Conservation (phyloP, 2,113 vertebrate species). For the Ovibos moschatus region DNA sequence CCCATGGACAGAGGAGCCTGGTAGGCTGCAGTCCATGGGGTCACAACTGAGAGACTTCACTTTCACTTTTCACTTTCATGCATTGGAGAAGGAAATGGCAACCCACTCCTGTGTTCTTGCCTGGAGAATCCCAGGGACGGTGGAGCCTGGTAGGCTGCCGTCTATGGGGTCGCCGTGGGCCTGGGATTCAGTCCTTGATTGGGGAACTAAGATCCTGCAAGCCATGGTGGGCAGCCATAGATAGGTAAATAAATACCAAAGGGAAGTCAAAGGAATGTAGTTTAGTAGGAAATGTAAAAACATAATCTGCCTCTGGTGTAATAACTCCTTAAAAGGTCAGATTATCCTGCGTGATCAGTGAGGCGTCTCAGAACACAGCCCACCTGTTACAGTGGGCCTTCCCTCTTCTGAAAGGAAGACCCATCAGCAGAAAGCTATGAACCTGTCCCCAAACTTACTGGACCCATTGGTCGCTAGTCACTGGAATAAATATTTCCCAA, state of each 20-base stretch:
- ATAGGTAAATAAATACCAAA: background rate
- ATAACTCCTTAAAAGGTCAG: background rate
- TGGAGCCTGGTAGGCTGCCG: no score
- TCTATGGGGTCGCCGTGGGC: background rate
- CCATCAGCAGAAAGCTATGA: background rate
- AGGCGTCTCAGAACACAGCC: background rate
- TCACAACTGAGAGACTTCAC: no score
- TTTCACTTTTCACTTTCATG: no score
- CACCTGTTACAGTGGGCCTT: background rate
- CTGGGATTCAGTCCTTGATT: background rate
- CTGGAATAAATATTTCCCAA: background rate
- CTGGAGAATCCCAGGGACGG: no score
- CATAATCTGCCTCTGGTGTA: background rate
- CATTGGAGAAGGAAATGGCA: no score
- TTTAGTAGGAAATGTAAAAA: background rate
- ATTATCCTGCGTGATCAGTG: background rate
- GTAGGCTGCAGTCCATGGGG: no score
- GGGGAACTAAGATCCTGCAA: background rate
- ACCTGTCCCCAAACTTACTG: background rate
- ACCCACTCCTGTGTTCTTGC: no score
- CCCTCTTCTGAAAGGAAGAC: background rate
- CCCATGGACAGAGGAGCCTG: no score
- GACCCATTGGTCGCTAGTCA: background rate
- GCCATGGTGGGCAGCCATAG: background rate
- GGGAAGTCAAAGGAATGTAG: background rate